These are phyloP conservation scores for Formica aserva DNA, from an alignment of 2,888 invertebrate genomes.

Conservation along the genomic window DNA sequence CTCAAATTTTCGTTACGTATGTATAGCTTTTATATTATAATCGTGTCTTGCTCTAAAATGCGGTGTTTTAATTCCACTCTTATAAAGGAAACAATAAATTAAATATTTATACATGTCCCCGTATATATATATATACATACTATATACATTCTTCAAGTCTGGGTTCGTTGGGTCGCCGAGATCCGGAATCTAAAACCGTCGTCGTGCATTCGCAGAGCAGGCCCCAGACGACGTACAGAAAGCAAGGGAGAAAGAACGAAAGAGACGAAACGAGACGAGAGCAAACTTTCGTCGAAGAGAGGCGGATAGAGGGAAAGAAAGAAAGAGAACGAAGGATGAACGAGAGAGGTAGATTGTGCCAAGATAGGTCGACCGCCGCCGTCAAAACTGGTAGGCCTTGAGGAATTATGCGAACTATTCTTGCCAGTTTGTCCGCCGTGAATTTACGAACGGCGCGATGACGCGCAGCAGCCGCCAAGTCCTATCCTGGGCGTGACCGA, in stretches of 20 bases:
- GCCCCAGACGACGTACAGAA: slow-evolving; percentile 55
- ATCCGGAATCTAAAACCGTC: slow-evolving; percentile 61
- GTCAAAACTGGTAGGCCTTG: slow-evolving; percentile 86
- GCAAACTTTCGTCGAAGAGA: slow-evolving; percentile 56
- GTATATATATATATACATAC: neutral
- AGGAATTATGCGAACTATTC: slow-evolving; percentile 85
- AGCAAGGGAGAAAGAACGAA: slow-evolving; percentile 58
- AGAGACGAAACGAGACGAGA: slow-evolving; percentile 48
- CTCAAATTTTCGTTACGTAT: neutral
- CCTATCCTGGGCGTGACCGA: slow-evolving; percentile 71
- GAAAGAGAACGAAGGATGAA: slow-evolving; percentile 68
- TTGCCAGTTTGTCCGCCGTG: slow-evolving; percentile 82
- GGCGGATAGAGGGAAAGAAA: slow-evolving; percentile 63
- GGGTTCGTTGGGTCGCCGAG: slow-evolving; percentile 54
- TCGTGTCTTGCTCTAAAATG: neutral
- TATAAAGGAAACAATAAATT: neutral
- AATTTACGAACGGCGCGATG: slow-evolving; percentile 80
- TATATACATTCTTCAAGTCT: slow-evolving; percentile 62
- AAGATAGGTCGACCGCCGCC: slow-evolving; percentile 83
- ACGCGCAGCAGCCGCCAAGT: slow-evolving; percentile 69
- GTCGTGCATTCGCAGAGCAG: slow-evolving; percentile 56
- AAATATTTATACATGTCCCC: slow-evolving; percentile 33
- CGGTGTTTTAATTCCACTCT: neutral
- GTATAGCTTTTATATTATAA: neutral
- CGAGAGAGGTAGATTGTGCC: slow-evolving; percentile 82